These are phyloP conservation scores for Charanyca ferruginea DNA, from an alignment of 2,888 invertebrate genomes.

Conservation along the genomic window DNA sequence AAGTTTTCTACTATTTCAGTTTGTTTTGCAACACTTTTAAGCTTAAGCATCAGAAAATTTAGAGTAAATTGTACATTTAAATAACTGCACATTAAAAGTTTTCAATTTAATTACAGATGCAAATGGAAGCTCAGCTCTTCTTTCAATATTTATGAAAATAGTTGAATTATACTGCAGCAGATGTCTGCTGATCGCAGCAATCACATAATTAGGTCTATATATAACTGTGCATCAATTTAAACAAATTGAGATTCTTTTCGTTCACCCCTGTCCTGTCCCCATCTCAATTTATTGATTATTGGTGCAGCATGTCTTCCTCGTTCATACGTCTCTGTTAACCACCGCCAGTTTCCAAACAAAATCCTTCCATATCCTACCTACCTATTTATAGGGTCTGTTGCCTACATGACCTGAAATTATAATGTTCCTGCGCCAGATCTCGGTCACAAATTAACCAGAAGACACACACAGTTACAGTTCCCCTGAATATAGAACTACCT, in stretches of 20 bases:
- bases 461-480: not conserved
- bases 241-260: too few relatives aligned
- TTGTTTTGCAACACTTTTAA: slow-evolving; percentile 1
- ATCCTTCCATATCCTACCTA: too few relatives aligned
- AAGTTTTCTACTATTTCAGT: not conserved
- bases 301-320: too few relatives aligned
- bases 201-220: not conserved
- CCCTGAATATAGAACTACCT: slow-evolving; percentile 30
- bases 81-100: slow-evolving; percentile 17
- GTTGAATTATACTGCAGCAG: slow-evolving; percentile 23
- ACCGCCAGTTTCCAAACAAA: too few relatives aligned
- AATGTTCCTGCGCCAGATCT: not conserved
- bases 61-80: not conserved
- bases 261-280: too few relatives aligned
- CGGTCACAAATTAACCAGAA: not conserved
- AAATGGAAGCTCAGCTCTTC: slow-evolving; percentile 14
- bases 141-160: slow-evolving; percentile 34
- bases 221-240: too few relatives aligned
- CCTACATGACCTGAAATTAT: slow-evolving; percentile 15
- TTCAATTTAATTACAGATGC: slow-evolving; percentile 21
- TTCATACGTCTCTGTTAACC: too few relatives aligned
- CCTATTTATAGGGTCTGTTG: too few relatives aligned
- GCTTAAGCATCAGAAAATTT: slow-evolving; percentile 12
- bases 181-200: slow-evolving; percentile 7
- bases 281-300: too few relatives aligned